A percentile compares a stretch with the other conserved stretches of the same genome.
phyloP scores from a whole-genome alignment of 2,113 vertebrate genomes.

The Callipepla squamata region DNA sequence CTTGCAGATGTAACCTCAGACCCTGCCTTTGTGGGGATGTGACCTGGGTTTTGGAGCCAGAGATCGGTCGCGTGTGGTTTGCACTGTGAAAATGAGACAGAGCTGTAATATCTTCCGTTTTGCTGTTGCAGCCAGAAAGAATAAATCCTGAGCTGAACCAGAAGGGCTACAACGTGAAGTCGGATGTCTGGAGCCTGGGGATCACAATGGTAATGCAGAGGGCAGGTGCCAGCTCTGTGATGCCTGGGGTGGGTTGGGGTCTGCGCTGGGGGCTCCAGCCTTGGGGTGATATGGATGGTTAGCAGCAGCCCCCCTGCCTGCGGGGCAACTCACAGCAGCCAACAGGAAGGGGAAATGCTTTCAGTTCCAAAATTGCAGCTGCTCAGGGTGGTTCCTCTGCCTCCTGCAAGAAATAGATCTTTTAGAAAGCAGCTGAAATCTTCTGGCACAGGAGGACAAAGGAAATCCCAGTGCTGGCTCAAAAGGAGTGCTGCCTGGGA shows the following conservation, averaged over 20 bases:
- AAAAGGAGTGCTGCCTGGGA: background rate
- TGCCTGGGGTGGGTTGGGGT: background rate
- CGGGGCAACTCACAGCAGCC: background rate
- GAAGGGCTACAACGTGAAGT: slow-evolving; percentile 86
- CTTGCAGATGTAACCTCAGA: background rate
- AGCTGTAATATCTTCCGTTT: background rate
- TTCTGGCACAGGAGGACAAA: background rate
- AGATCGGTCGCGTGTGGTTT: background rate
- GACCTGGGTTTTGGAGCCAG: background rate
- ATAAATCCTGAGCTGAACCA: slow-evolving; percentile 85
- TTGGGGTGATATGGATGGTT: background rate
- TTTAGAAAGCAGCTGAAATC: slow-evolving; percentile 39
- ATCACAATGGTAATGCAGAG: slow-evolving; percentile 80
- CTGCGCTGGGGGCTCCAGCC: background rate
- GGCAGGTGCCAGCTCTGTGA: background rate
- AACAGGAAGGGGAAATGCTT: slow-evolving; percentile 65
- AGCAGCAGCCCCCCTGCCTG: slow-evolving; percentile 16
- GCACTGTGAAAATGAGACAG: background rate
- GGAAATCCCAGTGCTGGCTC: slow-evolving; percentile 52
- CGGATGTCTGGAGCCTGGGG: slow-evolving; percentile 83
- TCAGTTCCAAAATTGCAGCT: slow-evolving; percentile 32
- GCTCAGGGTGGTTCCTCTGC: slow-evolving; percentile 34
- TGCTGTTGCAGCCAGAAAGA: slow-evolving; percentile 78
- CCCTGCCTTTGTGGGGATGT: background rate
- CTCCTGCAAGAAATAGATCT: slow-evolving; percentile 28